These are phyloP conservation scores for Chorisops tibialis DNA, from an alignment of 2,888 invertebrate genomes.

Conservation along the genomic window DNA sequence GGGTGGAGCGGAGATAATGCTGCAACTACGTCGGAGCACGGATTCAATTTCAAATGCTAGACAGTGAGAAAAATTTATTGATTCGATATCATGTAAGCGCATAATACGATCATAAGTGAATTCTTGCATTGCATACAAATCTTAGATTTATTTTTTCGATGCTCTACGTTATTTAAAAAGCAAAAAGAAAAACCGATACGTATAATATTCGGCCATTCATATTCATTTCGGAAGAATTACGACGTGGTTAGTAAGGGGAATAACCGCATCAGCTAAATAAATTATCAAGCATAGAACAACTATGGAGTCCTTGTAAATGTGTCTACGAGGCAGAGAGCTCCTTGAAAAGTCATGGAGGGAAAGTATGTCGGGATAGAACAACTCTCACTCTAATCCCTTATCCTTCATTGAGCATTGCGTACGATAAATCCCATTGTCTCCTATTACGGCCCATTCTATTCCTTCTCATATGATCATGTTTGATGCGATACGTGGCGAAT, in stretches of 20 bases:
- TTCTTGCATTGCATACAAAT: slow-evolving; percentile 11
- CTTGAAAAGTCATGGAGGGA: slow-evolving; percentile 1
- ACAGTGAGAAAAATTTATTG: not conserved
- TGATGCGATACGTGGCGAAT: slow-evolving; percentile 7
- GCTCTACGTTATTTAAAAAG: too few species aligned
- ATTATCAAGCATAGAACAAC: slow-evolving; percentile 9
- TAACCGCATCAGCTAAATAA: slow-evolving; percentile 7
- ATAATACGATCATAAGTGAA: slow-evolving; percentile 4
- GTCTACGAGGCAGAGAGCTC: not conserved
- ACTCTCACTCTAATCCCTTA: slow-evolving; percentile 2
- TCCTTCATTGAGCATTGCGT: not conserved
- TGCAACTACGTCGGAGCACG: not conserved
- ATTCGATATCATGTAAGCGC: not conserved
- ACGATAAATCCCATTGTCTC: slow-evolving; percentile 4
- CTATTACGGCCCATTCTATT: slow-evolving; percentile 1
- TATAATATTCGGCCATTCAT: slow-evolving; percentile 6
- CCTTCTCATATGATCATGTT: not conserved
- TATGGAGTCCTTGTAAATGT: not conserved
- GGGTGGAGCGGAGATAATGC: not conserved
- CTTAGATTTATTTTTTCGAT: not conserved
- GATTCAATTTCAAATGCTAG: slow-evolving; percentile 9
- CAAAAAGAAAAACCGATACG: not conserved
- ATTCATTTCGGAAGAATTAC: slow-evolving; percentile 9
- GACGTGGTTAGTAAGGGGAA: not conserved
- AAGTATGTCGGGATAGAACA: not conserved